Conservation (phyloP, 1,140 invertebrate genomes). For the Arctopsyche grandis region DNA sequence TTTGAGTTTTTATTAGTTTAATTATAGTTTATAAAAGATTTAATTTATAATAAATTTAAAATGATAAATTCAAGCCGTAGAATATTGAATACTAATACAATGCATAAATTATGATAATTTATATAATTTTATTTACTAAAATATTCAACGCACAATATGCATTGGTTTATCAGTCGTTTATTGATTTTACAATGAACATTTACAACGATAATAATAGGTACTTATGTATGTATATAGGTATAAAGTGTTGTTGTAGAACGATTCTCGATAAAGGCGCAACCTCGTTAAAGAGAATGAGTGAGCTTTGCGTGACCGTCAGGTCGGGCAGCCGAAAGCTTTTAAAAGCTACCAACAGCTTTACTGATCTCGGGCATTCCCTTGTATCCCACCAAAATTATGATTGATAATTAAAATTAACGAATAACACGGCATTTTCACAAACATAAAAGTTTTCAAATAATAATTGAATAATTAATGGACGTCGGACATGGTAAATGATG, state of each 20-base stretch:
- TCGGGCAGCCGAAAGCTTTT: not conserved
- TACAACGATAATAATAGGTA: not conserved
- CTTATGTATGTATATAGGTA: not conserved
- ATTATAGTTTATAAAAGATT: no score
- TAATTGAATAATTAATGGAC: no score
- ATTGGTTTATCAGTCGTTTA: not conserved
- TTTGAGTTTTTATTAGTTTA: no score
- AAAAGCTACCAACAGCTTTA: not conserved
- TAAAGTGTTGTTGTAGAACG: not conserved
- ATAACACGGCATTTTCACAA: not conserved
- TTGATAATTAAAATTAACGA: constrained; percentile 20
- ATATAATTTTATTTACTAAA: no score
- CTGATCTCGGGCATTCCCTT: not conserved
- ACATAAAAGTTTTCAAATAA: not conserved
- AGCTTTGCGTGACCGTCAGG: not conserved
- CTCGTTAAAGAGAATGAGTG: not conserved
- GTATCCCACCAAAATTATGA: constrained; percentile 9
- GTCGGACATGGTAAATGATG: no score
- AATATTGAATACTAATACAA: no score
- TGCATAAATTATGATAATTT: no score
- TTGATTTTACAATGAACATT: not conserved
- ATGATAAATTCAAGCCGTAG: no score
- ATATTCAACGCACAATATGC: not conserved
- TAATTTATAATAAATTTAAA: no score
- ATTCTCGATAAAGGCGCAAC: not conserved